These are phyloP conservation scores for Psittacula derbiana DNA, from an alignment of 2,797 vertebrate genomes.

Conservation along the genomic window DNA sequence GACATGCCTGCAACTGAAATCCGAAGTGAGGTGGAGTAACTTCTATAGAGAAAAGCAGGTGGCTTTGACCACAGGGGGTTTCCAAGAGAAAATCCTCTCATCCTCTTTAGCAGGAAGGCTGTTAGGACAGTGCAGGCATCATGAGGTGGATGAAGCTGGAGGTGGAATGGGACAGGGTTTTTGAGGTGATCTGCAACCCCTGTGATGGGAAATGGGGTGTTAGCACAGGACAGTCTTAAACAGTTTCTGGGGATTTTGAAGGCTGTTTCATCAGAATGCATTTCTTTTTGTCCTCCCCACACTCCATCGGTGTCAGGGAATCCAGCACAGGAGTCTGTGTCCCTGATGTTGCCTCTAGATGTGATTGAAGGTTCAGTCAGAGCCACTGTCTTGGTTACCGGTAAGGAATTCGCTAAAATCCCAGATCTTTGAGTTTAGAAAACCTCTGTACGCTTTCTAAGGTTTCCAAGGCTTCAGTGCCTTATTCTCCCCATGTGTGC, in stretches of 20 bases:
- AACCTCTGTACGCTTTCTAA: accelerated
- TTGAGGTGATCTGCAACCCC: background rate
- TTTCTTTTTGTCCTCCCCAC: background rate
- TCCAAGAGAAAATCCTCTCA: background rate
- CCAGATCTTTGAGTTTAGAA: background rate
- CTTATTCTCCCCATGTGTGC: background rate
- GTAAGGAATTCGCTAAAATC: conserved; percentile 30
- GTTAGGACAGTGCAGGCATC: background rate
- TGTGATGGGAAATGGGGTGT: background rate
- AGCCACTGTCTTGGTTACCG: background rate
- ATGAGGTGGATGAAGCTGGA: background rate
- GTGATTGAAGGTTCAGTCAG: conserved; percentile 57
- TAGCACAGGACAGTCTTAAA: background rate
- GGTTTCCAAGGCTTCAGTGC: background rate
- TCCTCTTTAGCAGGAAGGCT: background rate
- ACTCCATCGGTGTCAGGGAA: background rate
- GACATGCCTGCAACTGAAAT: background rate
- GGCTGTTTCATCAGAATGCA: background rate
- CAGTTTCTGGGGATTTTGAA: background rate
- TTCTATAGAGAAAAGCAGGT: background rate
- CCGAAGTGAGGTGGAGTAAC: background rate
- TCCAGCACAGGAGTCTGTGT: conserved; percentile 36
- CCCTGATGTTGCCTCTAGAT: conserved; percentile 36
- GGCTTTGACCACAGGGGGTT: background rate
- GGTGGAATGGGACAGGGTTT: background rate